Evolutionary conservation across 1,140 invertebrate species (phyloP), one percentile per base, ranked within the genome.

Genomic region (Hormaphis cornu): DNA sequence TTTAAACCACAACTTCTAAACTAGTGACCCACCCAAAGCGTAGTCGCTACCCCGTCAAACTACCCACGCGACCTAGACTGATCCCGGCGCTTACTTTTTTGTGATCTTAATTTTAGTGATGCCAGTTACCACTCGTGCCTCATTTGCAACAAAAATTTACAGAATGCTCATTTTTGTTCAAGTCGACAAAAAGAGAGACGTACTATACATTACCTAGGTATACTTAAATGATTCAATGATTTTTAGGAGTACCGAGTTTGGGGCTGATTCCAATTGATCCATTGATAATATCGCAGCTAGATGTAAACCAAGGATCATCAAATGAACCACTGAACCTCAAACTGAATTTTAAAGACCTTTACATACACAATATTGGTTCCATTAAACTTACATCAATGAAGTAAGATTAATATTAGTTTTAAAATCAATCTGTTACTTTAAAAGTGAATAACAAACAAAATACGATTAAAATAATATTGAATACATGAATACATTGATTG

Each of bases 311-410:
- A 72, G 75, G 75, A 9, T n/a, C 35, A 24, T 30, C 44, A 28
- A 50, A 53, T 24, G 75, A 73, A 16, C 72, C 77, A 1, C 72
- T 78, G 1, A 72, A 73, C n/a, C 71, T 80, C 12, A 74, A 76
- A 18, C 61, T 80, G 1, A 73, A 69, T 40, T 80, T 82, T 26
- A 74, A 44, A 7, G 75, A 82, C 28, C 69, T 78, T 0, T 71
- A 76, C 33, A 71, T 81, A 5, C n/a, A 73, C 44, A 80, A 79
- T 6, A 69, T 81, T 1, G 63, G 69, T 0, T 69, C 70, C 1
- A 74, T 72, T 5, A 73, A 73, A 7, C 63, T 79, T 2, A 50
- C 73, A 42, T 72, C 72, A 7, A 56, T 76, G n/a, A 72, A 69
- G 76, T 76, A 69, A 75, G 75, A n/a, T n/a, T 72, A 42, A 28